A percentile compares a stretch with the other conserved stretches of the same genome.
Evolutionary conservation across 37 sponge, comb jelly and placozoan genomes (phyloP).

Genomic region (Haliclona indistincta): DNA sequence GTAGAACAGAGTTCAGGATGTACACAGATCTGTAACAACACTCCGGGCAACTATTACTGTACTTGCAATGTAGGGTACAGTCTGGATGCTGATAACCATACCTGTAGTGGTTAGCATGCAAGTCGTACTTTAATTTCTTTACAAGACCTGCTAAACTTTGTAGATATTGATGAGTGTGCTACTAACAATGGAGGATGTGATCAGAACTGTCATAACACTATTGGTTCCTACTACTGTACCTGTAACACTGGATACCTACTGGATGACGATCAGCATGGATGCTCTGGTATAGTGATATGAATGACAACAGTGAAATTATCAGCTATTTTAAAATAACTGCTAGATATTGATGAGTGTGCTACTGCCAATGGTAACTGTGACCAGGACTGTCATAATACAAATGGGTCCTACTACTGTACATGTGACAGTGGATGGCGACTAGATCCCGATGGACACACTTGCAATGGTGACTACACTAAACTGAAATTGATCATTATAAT

Average conservation of each 20-base stretch:
- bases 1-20: too few species aligned
- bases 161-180: constrained; percentile 61
- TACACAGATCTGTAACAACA: constrained; percentile 36
- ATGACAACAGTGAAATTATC: constrained; percentile 9
- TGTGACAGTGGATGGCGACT: constrained; percentile 34
- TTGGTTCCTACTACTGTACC: constrained; percentile 30
- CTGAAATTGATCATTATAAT: not conserved
- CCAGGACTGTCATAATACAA: constrained; percentile 16
- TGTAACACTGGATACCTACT: constrained; percentile 22
- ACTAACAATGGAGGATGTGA: constrained; percentile 38
- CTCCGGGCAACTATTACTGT: constrained; percentile 27
- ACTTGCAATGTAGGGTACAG: constrained; percentile 21
- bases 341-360: constrained; percentile 49
- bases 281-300: constrained; percentile 4
- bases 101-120: not conserved
- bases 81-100: constrained; percentile 20
- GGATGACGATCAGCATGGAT: not conserved
- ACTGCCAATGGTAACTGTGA: constrained; percentile 31
- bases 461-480: constrained; percentile 3
- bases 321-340: not conserved
- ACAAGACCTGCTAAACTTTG: not conserved
- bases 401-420: constrained; percentile 28
- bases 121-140: not conserved
- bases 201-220: constrained; percentile 50
- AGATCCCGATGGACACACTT: not conserved